phyloP scores from a whole-genome alignment of 2,888 invertebrate genomes.

The Trypoxylon attenuatum region DNA sequence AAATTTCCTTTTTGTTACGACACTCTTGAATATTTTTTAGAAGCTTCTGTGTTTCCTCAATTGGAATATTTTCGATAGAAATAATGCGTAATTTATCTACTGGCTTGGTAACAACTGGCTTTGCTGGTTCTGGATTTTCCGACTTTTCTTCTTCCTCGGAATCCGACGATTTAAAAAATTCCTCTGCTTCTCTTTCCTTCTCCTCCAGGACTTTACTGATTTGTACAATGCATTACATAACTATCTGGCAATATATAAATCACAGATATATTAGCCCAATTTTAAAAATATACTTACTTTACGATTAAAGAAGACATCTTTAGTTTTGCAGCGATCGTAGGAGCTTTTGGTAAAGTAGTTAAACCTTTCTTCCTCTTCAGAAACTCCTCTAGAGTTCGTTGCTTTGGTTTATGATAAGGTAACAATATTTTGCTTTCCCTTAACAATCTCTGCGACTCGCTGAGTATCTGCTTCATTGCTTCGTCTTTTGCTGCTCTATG shows the following conservation, averaged over 20 bases:
- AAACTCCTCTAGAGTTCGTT: slow-evolving; percentile 87
- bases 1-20: slow-evolving; percentile 45
- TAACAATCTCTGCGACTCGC: slow-evolving; percentile 88
- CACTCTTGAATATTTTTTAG: slow-evolving; percentile 37
- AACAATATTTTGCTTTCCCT: slow-evolving; percentile 85
- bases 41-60: slow-evolving; percentile 25
- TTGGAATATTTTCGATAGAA: neutral
- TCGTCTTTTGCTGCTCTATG: slow-evolving; percentile 74
- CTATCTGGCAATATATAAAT: neutral
- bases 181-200: slow-evolving; percentile 84
- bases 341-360: slow-evolving; percentile 62
- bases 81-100: too few species aligned
- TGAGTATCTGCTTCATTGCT: slow-evolving; percentile 85
- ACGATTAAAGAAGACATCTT: slow-evolving; percentile 81
- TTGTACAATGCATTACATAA: slow-evolving; percentile 16
- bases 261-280: neutral
- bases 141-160: slow-evolving; percentile 70
- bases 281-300: slow-evolving; percentile 52
- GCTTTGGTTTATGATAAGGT: slow-evolving; percentile 91
- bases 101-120: too few species aligned
- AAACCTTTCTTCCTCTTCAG: slow-evolving; percentile 76
- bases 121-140: neutral
- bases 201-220: slow-evolving; percentile 81
- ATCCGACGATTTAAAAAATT: slow-evolving; percentile 84
- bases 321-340: slow-evolving; percentile 74